A percentile compares a stretch with the other conserved stretches of the same genome.
Evolutionary conservation across 2,797 vertebrate genomes (phyloP).

Genomic region (Phataginus tetradactyla): DNA sequence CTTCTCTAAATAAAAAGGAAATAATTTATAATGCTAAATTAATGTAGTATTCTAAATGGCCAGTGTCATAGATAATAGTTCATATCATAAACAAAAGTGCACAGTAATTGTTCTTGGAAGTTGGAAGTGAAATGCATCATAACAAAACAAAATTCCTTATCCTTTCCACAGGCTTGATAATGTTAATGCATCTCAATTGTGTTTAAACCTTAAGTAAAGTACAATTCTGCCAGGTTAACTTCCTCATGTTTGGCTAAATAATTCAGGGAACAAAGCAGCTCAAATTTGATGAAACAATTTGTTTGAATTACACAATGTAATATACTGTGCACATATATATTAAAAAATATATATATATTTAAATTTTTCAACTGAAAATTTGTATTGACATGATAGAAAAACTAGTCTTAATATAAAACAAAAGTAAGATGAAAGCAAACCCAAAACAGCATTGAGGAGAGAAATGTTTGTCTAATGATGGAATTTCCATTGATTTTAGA

Average conservation of each 20-base stretch:
- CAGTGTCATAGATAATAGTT: slow-evolving; percentile 64
- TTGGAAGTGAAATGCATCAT: slow-evolving; percentile 50
- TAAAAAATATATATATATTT: neutral
- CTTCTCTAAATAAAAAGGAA: slow-evolving; percentile 70
- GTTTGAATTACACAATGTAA: neutral
- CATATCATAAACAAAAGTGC: slow-evolving; percentile 61
- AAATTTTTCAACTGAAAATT: neutral
- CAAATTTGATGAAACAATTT: slow-evolving; percentile 61
- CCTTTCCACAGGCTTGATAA: slow-evolving; percentile 46
- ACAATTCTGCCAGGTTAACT: slow-evolving; percentile 32
- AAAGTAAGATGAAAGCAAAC: slow-evolving; percentile 7
- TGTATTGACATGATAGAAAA: neutral
- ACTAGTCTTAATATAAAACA: neutral
- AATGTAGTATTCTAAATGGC: slow-evolving; percentile 54
- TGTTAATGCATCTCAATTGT: slow-evolving; percentile 71
- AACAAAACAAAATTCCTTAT: slow-evolving; percentile 75
- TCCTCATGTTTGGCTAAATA: slow-evolving; percentile 55
- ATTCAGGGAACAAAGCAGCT: slow-evolving; percentile 22
- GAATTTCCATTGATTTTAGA: neutral
- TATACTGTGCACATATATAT: neutral
- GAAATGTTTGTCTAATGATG: neutral
- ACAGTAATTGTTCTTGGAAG: slow-evolving; percentile 71
- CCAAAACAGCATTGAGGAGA: neutral
- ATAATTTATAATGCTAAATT: slow-evolving; percentile 56
- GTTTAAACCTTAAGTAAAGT: slow-evolving; percentile 67